Conservation (phyloP, 2,888 invertebrate genomes). For the Cheilosia scutellata region DNA sequence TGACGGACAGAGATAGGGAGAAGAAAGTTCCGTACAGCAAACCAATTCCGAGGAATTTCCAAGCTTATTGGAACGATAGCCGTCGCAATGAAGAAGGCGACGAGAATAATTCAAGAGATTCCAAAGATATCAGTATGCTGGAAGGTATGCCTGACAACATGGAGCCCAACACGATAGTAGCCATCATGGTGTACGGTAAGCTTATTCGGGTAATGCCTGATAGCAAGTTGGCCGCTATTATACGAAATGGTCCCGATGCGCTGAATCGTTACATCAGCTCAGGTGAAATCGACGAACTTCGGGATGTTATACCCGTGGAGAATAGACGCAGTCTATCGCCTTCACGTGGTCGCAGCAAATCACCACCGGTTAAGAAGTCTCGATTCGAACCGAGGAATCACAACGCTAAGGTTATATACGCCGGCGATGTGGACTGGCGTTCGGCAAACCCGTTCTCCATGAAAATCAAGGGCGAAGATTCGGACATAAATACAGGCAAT, state of each 20-base stretch:
- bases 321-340: conserved; percentile 83
- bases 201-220: conserved; percentile 91
- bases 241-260: conserved; percentile 90
- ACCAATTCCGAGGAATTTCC: conserved; percentile 97
- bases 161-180: conserved; percentile 91
- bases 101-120: conserved; percentile 84
- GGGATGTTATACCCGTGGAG: conserved; percentile 90
- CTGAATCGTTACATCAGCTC: conserved; percentile 91
- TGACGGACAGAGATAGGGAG: conserved; percentile 88
- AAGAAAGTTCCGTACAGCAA: conserved; percentile 97
- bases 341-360: conserved; percentile 78
- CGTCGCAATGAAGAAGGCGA: conserved; percentile 86
- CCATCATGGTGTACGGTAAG: conserved; percentile 93
- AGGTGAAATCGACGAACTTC: conserved; percentile 92
- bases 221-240: conserved; percentile 90
- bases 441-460: conserved; percentile 77
- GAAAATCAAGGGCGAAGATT: conserved; percentile 79
- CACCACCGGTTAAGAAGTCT: conserved; percentile 82
- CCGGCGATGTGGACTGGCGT: conserved; percentile 78
- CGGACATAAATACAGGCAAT: conserved; percentile 39
- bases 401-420: conserved; percentile 82
- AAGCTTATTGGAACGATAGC: conserved; percentile 97
- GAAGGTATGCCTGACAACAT: conserved; percentile 90
- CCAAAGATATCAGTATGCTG: conserved; percentile 85
- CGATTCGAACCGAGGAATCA: conserved; percentile 83